phyloP scores from a whole-genome alignment of 1,140 invertebrate genomes.

The Popillia japonica region DNA sequence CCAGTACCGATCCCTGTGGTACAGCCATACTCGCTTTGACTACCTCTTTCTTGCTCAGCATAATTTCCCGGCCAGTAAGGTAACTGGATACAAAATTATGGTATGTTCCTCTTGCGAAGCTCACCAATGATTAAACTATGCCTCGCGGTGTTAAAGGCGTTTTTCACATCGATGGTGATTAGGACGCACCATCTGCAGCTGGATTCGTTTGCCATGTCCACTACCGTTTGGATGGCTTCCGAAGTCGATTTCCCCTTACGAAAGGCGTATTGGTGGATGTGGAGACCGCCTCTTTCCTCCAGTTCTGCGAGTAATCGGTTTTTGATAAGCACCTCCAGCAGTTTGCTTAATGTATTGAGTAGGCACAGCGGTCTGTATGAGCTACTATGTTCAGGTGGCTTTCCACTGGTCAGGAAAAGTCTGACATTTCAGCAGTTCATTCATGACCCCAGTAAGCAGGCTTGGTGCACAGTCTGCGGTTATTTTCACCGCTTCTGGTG shows the following conservation, averaged over 20 bases:
- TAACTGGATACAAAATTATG: background rate
- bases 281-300: background rate
- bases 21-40: conserved; percentile 1
- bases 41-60: background rate
- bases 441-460: background rate
- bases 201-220: background rate
- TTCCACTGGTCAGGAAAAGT: background rate
- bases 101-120: background rate
- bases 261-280: background rate
- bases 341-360: background rate
- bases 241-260: background rate
- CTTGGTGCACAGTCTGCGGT: background rate
- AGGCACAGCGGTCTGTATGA: background rate
- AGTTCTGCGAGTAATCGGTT: background rate
- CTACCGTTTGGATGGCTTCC: background rate
- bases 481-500: background rate
- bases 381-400: background rate
- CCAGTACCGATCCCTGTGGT: conserved; percentile 42
- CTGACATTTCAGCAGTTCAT: background rate
- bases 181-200: conserved; percentile 26
- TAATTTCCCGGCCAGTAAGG: background rate
- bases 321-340: background rate
- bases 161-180: conserved; percentile 1
- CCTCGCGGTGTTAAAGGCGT: conserved; percentile 2
- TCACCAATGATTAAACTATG: conserved; percentile 1